Percentiles rank a stretch among this genome's conserved stretches.
Conservation (phyloP, 2,888 invertebrate genomes). For the Pseudococcus longispinus region DNA sequence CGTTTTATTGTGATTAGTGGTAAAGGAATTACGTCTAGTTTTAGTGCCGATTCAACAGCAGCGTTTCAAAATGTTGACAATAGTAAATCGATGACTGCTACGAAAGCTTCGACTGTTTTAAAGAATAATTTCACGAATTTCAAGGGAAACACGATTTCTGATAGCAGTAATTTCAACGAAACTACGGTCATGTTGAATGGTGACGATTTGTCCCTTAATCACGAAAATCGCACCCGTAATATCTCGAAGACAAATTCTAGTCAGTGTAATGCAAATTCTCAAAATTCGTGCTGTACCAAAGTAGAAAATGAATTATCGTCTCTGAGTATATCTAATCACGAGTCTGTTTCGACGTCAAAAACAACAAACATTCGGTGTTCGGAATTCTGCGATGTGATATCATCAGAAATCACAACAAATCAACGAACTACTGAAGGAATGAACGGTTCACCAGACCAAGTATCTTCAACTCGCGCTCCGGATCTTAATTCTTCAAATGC, state of each 20-base stretch:
- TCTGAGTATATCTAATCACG: background rate
- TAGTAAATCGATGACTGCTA: background rate
- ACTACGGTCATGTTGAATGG: background rate
- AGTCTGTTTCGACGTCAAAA: background rate
- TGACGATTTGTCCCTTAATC: background rate
- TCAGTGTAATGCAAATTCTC: conserved; percentile 35
- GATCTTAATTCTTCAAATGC: background rate
- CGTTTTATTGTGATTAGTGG: conserved; percentile 19
- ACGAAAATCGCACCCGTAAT: background rate
- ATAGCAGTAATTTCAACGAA: background rate
- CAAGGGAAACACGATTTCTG: background rate
- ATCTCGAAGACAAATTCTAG: conserved; percentile 44
- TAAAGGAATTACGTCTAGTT: conserved; percentile 30
- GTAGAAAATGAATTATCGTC: conserved; percentile 12
- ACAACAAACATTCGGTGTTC: background rate
- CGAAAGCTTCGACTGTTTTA: background rate
- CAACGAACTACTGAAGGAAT: background rate
- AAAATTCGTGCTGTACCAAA: background rate
- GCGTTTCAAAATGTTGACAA: background rate
- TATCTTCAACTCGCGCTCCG: background rate
- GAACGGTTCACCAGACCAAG: background rate
- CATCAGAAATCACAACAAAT: background rate
- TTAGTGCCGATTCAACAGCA: background rate
- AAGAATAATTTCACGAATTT: background rate
- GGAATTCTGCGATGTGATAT: background rate